Base-by-base conservation (phyloP, 2,888 invertebrate genomes). In the Zaprionus obscuricornis region DNA sequence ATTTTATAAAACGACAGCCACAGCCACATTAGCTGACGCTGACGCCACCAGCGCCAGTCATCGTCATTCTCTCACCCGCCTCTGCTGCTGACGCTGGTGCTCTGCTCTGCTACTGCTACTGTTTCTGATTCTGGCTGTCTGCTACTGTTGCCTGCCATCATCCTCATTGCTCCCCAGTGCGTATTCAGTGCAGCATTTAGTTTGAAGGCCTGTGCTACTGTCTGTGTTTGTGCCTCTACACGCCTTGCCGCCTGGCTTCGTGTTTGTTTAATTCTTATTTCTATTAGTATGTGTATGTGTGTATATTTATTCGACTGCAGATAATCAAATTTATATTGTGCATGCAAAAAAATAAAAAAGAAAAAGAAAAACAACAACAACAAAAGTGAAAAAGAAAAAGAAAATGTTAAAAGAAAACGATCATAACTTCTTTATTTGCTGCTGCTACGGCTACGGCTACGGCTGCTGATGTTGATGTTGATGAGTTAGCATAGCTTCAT, bases 281-380 rank as follows among this genome's bases (percentile, higher is more conserved):
- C 31, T 69, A 62, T 66, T 63, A n/a, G n/a, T 72, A 36, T 54
- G 60, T 72, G 71, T 69, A 62, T 66, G 60, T n/a, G n/a, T 72
- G 39, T 54, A 59, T 72, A 67, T 73, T 66, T 72, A 65, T 60
- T 68, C 68, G 68, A 60, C 36, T 74, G 66, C 66, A 75, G 74
- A 81, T 85, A 73, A 85, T 83, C 70, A 83, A 83, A 78, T 64
- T 78, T 79, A 78, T 82, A 74, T 78, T 72, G 83, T 66, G 79
- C 83, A 71, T 68, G 75, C 57, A 49, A 74, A 75, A 45, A 42
- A 7, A 60, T 54, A 39, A 52, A 29, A 13, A 54, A 36, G 5
- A 51, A 55, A 54, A 42, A 51, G 56, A 51, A 57, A 27, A 56
- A 62, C 8, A 2, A 27, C 18, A 40, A 31, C 29, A 36, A 34